Base-by-base conservation (phyloP, 2,797 vertebrate species). In the Lepus oiostolus region DNA sequence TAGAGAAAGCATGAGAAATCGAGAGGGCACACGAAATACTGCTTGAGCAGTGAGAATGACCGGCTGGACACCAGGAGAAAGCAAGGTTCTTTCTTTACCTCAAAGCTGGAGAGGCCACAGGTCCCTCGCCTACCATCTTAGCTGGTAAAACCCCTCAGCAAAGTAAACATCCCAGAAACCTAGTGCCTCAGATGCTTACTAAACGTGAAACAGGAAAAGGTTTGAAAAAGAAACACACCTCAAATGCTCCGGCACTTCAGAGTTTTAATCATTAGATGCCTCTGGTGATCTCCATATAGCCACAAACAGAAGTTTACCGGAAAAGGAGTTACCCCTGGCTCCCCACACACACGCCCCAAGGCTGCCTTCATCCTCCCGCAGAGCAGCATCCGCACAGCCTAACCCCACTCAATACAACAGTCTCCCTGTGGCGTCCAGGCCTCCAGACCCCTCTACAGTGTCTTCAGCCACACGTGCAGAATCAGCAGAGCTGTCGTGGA, bases 11-110 rank as follows among this genome's bases (percentile, higher is more conserved):
- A 68, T 22, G 82, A 75, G 52, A 82, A 89, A 32, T 12, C 38
- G 52, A 96, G n/a, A 54, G 30, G 79, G 84, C 50, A 42, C 62
- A 88, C 17, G 30, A 70, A 84, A 12, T 65, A 52, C 58, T 63
- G 92, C 12, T 81, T 87, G 94, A 87, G 47, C 74, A 94, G 60
- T 4, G 26, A 65, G 28, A 90, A 92, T 50, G 24, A 93, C 42
- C 54, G 47, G 54, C 26, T 42, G 47, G n/a, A 72, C 75, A 72
- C 16, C 65, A 60, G 50, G 35, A 47, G 2, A 86, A 91, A 84
- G n/a, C 13, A 85, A 35, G 19, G 12, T 32, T 3, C 4, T 38
- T 68, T 65, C 85, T 80, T 88, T 74, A 85, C 42, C 28, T 54
- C 63, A 79, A 3, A 82, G n/a, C 28, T n/a, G 38, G 52, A 77